Conservation (phyloP, 2,797 vertebrate species). For the Enteromius trimaculatus region DNA sequence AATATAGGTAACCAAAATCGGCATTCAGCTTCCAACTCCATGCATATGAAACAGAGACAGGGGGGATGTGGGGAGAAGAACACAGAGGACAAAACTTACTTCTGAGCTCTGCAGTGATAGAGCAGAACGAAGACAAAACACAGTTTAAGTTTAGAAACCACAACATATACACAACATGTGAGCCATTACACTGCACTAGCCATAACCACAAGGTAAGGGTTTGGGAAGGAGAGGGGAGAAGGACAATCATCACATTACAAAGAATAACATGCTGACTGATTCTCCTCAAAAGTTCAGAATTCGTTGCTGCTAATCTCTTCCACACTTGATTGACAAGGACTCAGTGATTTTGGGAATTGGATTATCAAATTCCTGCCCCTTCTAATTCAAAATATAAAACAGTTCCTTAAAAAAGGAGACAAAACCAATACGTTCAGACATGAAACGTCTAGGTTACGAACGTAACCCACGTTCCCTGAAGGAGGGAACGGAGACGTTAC, state of each 20-base stretch:
- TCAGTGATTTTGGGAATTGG: not conserved
- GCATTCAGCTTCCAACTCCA: conserved; percentile 74
- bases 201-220: conserved; percentile 68
- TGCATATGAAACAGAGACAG: conserved; percentile 82
- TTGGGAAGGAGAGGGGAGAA: conserved; percentile 44
- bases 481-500: no score
- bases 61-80: conserved; percentile 72
- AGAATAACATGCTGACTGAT: conserved; percentile 32
- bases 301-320: conserved; percentile 5
- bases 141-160: conserved; percentile 85
- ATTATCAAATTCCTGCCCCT: conserved; percentile 21
- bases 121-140: conserved; percentile 90
- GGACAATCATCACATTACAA: conserved; percentile 40
- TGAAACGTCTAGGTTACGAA: no score
- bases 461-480: no score
- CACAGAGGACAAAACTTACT: conserved; percentile 91
- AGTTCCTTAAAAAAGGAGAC: conserved; percentile 2
- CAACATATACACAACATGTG: conserved; percentile 79
- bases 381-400: conserved; percentile 8
- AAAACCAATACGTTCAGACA: conserved; percentile 18
- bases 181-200: conserved; percentile 74
- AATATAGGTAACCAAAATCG: conserved; percentile 64
- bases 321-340: conserved; percentile 1
- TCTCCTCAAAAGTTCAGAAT: conserved; percentile 3
- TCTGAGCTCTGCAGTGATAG: conserved; percentile 93